phyloP scores from a whole-genome alignment of 2,797 vertebrate species.

The Phoeniculus purpureus region DNA sequence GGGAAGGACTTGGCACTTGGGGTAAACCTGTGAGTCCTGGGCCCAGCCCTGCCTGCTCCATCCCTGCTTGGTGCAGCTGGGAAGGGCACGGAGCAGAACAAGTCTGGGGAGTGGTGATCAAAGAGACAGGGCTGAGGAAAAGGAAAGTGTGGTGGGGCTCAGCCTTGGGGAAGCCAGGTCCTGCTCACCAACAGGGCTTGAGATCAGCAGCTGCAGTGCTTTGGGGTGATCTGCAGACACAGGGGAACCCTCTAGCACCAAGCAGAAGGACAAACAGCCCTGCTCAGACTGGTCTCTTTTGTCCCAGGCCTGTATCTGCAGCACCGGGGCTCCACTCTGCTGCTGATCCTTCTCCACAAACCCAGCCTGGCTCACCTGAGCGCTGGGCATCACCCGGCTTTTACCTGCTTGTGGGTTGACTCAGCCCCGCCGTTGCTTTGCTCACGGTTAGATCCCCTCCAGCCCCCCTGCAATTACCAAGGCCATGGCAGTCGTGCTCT shows the following conservation, averaged over 20 bases:
- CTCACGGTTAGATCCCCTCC: neutral
- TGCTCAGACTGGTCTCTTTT: neutral
- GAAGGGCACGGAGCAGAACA: accelerated
- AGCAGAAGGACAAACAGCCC: neutral
- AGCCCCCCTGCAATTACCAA: neutral
- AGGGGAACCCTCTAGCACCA: too few species aligned
- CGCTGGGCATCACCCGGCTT: neutral
- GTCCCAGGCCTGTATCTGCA: neutral
- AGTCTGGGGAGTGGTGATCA: neutral
- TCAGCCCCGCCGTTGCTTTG: neutral
- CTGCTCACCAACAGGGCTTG: accelerated
- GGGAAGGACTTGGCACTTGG: neutral
- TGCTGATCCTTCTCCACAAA: neutral
- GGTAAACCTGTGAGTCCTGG: accelerated
- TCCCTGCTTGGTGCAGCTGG: accelerated
- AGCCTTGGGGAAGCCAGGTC: neutral
- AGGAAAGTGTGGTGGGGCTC: neutral
- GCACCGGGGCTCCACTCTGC: accelerated
- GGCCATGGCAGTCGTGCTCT: neutral
- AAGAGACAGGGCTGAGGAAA: neutral
- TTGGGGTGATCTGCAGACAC: accelerated
- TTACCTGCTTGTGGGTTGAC: neutral
- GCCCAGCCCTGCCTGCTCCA: neutral
- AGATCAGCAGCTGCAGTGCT: neutral
- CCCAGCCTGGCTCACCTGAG: neutral